Base-by-base conservation (phyloP, 2,113 vertebrate genomes). In the Sebastes schlegelii region DNA sequence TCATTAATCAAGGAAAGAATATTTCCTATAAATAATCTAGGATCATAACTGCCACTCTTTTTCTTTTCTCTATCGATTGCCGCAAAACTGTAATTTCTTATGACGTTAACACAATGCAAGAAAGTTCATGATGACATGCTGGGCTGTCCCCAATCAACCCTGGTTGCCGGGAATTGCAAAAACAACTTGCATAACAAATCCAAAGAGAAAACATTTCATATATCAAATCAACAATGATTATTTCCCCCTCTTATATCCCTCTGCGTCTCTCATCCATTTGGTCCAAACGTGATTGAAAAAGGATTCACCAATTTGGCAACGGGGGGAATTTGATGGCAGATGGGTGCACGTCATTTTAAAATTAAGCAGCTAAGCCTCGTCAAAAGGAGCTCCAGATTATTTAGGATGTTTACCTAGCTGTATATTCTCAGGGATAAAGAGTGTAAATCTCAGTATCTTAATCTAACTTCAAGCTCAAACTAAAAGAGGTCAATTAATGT, bases 231-330 rank as follows among this genome's bases (percentile, higher is more conserved):
- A 55, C 34, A 46, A 13, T 2, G 8, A 19, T 65, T 14, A 69
- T 76, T 66, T 42, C 0, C 34, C 19, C n/a, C 57, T 23, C 19
- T 34, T 21, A 34, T 19, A 64, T 79, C 4, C 8, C 1, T 8
- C 23, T 42, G 17, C 17, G 76, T 45, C 62, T 82, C 40, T 82
- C 40, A 45, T 73, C 66, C 2, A 4, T 78, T 84, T 63, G 45
- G 21, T 60, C 43, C 66, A 13, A 83, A 49, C 67, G 4, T 42
- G 40, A 71, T 23, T 85, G 43, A 68, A 72, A 46, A 43, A 46
- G 48, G 54, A 71, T 46, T 73, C 9, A n/a, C 12, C 43, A 42
- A 51, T 58, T 72, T 66, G 42, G 43, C 55, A 26, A 34, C 17
- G 4, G 11, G 5, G 26, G 42, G 8, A 45, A 26, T 51, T 40